Evolutionary conservation across 2,113 vertebrate genomes (phyloP), one percentile per base, ranked within the genome.

Genomic region (Dolichallabes microphthalmus): DNA sequence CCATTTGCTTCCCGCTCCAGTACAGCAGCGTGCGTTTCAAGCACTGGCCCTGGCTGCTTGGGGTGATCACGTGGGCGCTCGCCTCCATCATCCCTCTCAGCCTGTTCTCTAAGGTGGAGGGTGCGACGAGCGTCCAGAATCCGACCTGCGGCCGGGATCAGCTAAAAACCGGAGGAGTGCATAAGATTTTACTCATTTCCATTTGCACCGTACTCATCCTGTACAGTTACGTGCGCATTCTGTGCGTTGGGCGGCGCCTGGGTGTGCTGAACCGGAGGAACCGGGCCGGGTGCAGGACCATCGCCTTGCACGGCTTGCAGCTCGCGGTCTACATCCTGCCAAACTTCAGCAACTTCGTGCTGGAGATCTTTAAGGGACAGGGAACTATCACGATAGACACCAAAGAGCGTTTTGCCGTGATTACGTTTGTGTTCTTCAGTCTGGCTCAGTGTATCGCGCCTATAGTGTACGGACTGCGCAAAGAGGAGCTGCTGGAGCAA

Each of bases 401-500:
- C 45, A 93, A 93, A 9, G 93, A 93, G 52, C 88, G 90, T 2
- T 92, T 91, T 0, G 93, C 92, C 0, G 93, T 94, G 45, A 85
- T 94, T 0, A 69, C 87, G 30, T 95, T 95, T 6, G 92, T 90
- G 0, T 95, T 94, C 89, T 95, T 95, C 88, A 95, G 93, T 22
- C 45, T 95, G 89, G 94, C 94, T 39, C 95, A 95, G 83, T 95
- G 95, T 45, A 68, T 95, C 2, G 94, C 94, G 22, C 94, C 95
- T 0, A 88, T 95, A 0, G 88, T 95, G 0, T 95, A 95, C 80
- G 94, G 94, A 4, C 82, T 95, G 90, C 94, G 94, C 15, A 95
- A 95, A 90, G 94, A 95, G 84, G 95, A 95, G 80, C 92, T 95
- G 0, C 10, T 93, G 78, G 94, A 93, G 73, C 88, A 93, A 30